Evolutionary conservation across 1,140 invertebrate genomes (phyloP), one percentile per base, ranked within the genome.

Genomic region (Spodoptera litura): DNA sequence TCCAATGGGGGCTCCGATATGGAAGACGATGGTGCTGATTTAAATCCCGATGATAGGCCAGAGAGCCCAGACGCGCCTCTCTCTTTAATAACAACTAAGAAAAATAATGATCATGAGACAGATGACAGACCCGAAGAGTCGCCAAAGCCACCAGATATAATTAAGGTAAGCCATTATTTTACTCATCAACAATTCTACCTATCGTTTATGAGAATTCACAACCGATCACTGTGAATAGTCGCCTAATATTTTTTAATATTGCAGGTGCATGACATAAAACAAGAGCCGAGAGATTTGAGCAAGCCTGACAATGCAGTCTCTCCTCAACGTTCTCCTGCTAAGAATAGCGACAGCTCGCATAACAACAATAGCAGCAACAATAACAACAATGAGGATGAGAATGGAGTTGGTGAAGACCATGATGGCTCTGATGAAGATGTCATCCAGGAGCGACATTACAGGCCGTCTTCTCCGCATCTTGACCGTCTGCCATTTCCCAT

Each of bases 401-500:
- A 94, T 55, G 90, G 91, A 6, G 81, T 85, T 53, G 86, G 80
- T 9, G 92, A 93, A 62, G 89, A 93, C 8, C 91, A 95, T 72
- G 95, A 94, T 31, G 82, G 92, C 3, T 94, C 94, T 44, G 95
- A 95, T 74, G 94, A 93, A 56, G 95, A 93, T 52, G 85, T 91
- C 0, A 83, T 89, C 11, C 91, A 92, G 64, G 93, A 94, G 74
- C 88, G 91, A 51, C 92, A 92, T 71, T 93, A 94, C 72, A 83
- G 91, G 72, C 93, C 84, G n/a, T 86, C 85, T 58, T 95, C 87
- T 76, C 92, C 89, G 80, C 95, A 89, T 86, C 87, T 94, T 8
- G 93, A 94, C 20, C 95, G 96, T 15, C 86, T 96, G 68, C 91
- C 93, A 31, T 98, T 98, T 88, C 97, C 97, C 3, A 95, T 98